Evolutionary conservation across 2,113 vertebrate genomes (phyloP).

Genomic region (Hyla sarda): DNA sequence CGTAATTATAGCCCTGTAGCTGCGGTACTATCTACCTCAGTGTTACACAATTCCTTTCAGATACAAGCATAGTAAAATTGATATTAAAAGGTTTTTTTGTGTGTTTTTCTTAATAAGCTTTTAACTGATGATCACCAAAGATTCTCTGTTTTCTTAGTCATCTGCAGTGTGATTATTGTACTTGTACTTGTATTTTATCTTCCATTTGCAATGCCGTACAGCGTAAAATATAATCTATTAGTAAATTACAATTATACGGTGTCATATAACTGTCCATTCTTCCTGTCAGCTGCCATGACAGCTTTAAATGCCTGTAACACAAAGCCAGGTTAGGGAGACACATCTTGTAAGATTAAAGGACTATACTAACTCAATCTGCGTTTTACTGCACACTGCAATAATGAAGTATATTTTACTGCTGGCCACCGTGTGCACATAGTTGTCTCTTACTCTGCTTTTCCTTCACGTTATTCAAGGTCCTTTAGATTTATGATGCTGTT

Average conservation of each 20-base stretch:
- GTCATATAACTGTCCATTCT: background rate
- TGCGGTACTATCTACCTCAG: too few relatives aligned
- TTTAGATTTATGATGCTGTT: slow-evolving; percentile 89
- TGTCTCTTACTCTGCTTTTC: slow-evolving; percentile 87
- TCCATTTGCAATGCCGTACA: background rate
- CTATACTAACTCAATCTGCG: slow-evolving; percentile 10
- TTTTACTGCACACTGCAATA: slow-evolving; percentile 63
- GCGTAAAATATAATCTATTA: background rate
- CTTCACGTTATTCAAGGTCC: slow-evolving; percentile 91
- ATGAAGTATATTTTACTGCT: slow-evolving; percentile 73
- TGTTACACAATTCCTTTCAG: too few relatives aligned
- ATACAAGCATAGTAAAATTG: too few relatives aligned
- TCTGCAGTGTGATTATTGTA: background rate
- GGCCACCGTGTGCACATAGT: slow-evolving; percentile 86
- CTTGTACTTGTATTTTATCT: background rate
- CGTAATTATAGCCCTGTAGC: too few relatives aligned
- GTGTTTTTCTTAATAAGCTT: too few relatives aligned
- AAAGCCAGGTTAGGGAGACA: slow-evolving; percentile 19
- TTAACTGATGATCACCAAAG: background rate
- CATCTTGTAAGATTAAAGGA: background rate
- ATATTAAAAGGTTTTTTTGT: too few relatives aligned
- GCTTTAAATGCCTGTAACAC: background rate
- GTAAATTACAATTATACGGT: background rate
- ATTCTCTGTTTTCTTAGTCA: background rate
- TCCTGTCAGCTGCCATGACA: background rate